Evolutionary conservation across 2,797 vertebrate genomes (phyloP), one percentile per base, ranked within the genome.

Genomic region (Diplodus puntazzo): DNA sequence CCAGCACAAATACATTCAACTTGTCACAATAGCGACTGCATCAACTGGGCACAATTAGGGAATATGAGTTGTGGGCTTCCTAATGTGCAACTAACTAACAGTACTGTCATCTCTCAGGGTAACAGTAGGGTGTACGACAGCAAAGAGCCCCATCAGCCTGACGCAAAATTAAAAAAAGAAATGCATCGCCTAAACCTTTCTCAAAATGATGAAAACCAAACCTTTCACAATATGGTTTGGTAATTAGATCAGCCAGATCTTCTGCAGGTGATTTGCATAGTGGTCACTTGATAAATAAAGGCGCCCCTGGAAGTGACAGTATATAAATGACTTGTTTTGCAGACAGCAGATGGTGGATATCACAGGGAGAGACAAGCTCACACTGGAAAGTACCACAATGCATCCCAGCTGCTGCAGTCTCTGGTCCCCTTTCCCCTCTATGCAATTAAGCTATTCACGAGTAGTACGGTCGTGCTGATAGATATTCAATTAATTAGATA

Each of bases 261-360:
- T 91, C 80, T 83, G 89, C 91, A 93, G 90, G 91, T 91, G 90
- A 96, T 96, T 95, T 96, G 95, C 96, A 96, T 96, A 95, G 93
- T 95, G 95, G 95, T 94, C 95, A 96, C 78, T 95, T 95, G 95
- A 96, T 93, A 96, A 96, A 96, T 95, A 96, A 96, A 95, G 89
- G 90, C 92, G 86, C 91, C 92, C 80, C 87, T 91, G 86, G 80
- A 94, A 93, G 92, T 96, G 95, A 95, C 95, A 96, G 95, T 94
- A 95, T 95, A 95, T 96, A 96, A 96, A 96, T 95, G 94, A 92
- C 93, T 96, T 97, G 95, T 96, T 97, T 96, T 98, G 95, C 96
- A 97, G 95, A 96, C 90, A 96, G 95, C 97, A 98, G 97, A 98
- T 97, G 97, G 98, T 93, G 95, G 91, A 94, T 96, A 96, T 95